Conservation (phyloP, 2,113 vertebrate species). For the Motacilla tschutschensis region DNA sequence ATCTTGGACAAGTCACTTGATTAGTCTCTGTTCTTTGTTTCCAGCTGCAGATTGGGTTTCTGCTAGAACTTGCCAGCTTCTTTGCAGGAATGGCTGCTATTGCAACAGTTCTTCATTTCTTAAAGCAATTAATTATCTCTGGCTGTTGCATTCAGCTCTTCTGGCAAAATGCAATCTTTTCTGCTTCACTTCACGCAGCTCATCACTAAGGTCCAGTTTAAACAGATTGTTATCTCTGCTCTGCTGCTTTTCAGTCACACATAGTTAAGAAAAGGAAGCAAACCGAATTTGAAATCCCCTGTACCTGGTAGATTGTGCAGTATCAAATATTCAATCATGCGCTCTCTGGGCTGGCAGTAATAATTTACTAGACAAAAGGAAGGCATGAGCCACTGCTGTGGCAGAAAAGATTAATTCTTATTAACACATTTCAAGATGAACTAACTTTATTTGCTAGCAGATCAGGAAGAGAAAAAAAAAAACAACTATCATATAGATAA, state of each 20-base stretch:
- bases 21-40: constrained; percentile 13
- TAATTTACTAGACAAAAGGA: neutral
- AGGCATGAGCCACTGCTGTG: neutral
- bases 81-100: neutral
- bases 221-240: constrained; percentile 20
- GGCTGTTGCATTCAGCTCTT: neutral
- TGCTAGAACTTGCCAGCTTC: neutral
- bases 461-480: neutral
- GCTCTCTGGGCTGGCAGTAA: neutral
- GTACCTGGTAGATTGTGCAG: neutral
- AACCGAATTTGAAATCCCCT: neutral
- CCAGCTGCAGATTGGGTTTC: constrained; percentile 9
- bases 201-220: constrained; percentile 5
- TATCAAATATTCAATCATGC: neutral
- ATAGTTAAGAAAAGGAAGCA: constrained; percentile 2
- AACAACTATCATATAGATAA: neutral
- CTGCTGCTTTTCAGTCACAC: constrained; percentile 17
- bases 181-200: neutral
- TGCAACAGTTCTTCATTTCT: neutral
- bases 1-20: constrained; percentile 15
- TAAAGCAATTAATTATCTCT: neutral
- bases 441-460: neutral
- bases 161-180: neutral
- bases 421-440: neutral
- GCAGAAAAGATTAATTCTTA: neutral